phyloP scores from a whole-genome alignment of 2,888 invertebrate species.

The Nemapogon koenigi region DNA sequence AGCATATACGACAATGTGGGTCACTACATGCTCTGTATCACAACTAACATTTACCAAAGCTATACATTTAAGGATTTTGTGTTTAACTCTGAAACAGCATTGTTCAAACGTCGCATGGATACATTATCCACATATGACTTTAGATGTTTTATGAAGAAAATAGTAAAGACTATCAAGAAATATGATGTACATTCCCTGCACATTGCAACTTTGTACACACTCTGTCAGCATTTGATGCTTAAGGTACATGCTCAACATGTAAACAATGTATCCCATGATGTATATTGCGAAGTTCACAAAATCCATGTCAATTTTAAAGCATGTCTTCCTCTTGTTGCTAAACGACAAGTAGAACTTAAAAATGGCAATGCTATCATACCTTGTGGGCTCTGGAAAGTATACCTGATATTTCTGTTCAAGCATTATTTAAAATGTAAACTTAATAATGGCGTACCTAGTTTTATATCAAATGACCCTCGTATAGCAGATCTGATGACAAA shows the following conservation, averaged over 20 bases:
- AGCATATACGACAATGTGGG: slow-evolving; percentile 65
- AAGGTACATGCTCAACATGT: slow-evolving; percentile 42
- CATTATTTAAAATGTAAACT: slow-evolving; percentile 41
- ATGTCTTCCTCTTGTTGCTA: slow-evolving; percentile 58
- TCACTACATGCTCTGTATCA: slow-evolving; percentile 61
- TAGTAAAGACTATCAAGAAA: slow-evolving; percentile 34
- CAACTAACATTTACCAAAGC: slow-evolving; percentile 32
- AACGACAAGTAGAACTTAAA: slow-evolving; percentile 53
- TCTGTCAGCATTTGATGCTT: slow-evolving; percentile 38
- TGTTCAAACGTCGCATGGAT: slow-evolving; percentile 33
- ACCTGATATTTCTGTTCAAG: slow-evolving; percentile 49
- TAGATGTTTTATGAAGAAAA: slow-evolving; percentile 39
- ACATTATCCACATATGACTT: slow-evolving; percentile 36
- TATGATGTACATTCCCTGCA: slow-evolving; percentile 19
- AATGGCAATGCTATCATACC: slow-evolving; percentile 59
- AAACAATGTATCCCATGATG: slow-evolving; percentile 23
- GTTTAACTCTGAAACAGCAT: slow-evolving; percentile 33
- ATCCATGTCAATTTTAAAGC: slow-evolving; percentile 60
- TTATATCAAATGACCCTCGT: slow-evolving; percentile 38
- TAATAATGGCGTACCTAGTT: slow-evolving; percentile 25
- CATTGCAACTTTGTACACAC: slow-evolving; percentile 27
- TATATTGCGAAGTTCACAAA: slow-evolving; percentile 27
- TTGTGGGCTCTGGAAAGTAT: slow-evolving; percentile 63
- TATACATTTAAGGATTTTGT: slow-evolving; percentile 34
- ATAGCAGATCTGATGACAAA: slow-evolving; percentile 33